Evolutionary conservation across 2,797 vertebrate species (phyloP).

Genomic region (Paedocypris micromegethes): DNA sequence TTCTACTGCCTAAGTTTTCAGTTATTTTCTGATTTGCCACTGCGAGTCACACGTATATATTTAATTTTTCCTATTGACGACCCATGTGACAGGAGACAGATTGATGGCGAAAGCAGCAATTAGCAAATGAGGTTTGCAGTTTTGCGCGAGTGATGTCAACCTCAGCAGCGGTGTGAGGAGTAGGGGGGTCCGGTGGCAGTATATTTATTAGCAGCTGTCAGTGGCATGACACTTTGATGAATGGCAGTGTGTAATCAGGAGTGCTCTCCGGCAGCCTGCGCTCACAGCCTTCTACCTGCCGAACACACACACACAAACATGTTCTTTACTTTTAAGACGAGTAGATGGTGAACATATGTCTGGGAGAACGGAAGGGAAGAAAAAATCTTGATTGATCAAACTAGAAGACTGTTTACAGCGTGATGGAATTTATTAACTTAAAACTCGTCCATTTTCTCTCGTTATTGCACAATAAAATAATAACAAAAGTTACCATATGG

Average conservation of each 20-base stretch:
- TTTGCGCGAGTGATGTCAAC: slow-evolving; percentile 31
- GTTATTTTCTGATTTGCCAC: slow-evolving; percentile 17
- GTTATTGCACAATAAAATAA: no score
- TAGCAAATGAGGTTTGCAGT: slow-evolving; percentile 97
- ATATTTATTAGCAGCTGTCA: slow-evolving; percentile 99
- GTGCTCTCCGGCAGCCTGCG: slow-evolving; percentile 87
- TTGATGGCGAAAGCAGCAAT: slow-evolving; percentile 97
- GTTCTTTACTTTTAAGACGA: slow-evolving; percentile 45
- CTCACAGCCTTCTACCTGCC: slow-evolving; percentile 90
- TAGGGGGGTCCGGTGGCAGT: slow-evolving; percentile 90
- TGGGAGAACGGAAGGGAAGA: slow-evolving; percentile 50
- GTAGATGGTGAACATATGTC: slow-evolving; percentile 45
- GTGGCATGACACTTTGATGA: slow-evolving; percentile 99
- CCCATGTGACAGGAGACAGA: slow-evolving; percentile 89
- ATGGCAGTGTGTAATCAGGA: slow-evolving; percentile 98
- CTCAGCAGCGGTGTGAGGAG: slow-evolving; percentile 66
- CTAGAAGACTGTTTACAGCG: no score
- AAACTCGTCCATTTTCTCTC: no score
- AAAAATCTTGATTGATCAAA: slow-evolving; percentile 33
- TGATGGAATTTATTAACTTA: no score
- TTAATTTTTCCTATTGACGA: slow-evolving; percentile 71
- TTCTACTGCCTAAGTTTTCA: no score
- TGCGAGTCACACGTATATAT: slow-evolving; percentile 52
- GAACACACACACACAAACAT: slow-evolving; percentile 60
- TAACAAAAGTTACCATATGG: no score